A percentile compares a stretch with the other conserved stretches of the same genome.
phyloP scores from a whole-genome alignment of 2,113 vertebrate species.

The Rynchops niger region DNA sequence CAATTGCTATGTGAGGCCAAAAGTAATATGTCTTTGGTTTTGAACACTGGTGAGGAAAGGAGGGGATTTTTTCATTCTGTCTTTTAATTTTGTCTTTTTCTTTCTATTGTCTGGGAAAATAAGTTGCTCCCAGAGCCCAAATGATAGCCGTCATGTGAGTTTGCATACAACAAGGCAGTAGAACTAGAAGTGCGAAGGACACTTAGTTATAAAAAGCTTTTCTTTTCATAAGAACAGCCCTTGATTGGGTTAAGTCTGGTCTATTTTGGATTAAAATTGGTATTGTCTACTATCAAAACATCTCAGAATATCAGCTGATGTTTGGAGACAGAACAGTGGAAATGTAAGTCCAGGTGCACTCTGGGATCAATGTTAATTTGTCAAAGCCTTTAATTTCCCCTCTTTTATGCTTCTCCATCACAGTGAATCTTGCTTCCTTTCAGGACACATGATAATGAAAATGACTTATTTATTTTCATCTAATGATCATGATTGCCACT shows the following conservation, averaged over 20 bases:
- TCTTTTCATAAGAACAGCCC: neutral
- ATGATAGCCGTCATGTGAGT: neutral
- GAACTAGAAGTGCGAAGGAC: neutral
- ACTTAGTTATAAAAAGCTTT: neutral
- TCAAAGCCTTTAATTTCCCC: constrained; percentile 24
- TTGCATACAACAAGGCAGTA: neutral
- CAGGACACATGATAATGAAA: constrained; percentile 2
- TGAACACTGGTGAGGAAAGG: neutral
- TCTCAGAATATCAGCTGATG: neutral
- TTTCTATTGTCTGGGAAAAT: neutral
- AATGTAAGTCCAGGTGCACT: neutral
- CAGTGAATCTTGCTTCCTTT: neutral
- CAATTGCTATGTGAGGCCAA: neutral
- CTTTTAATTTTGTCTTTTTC: neutral
- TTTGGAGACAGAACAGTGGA: neutral
- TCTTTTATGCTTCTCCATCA: neutral
- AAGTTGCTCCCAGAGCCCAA: neutral
- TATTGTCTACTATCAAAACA: neutral
- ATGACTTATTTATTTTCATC: constrained; percentile 26
- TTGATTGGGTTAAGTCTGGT: neutral
- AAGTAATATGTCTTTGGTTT: neutral
- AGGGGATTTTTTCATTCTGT: neutral
- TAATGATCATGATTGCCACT: neutral
- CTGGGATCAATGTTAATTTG: constrained; percentile 10
- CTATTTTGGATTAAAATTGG: neutral